A percentile compares a stretch with the other conserved stretches of the same genome.
These are phyloP conservation scores for Nipponacmea schrenckii DNA, from an alignment of 2,888 invertebrate genomes.

Conservation along the genomic window DNA sequence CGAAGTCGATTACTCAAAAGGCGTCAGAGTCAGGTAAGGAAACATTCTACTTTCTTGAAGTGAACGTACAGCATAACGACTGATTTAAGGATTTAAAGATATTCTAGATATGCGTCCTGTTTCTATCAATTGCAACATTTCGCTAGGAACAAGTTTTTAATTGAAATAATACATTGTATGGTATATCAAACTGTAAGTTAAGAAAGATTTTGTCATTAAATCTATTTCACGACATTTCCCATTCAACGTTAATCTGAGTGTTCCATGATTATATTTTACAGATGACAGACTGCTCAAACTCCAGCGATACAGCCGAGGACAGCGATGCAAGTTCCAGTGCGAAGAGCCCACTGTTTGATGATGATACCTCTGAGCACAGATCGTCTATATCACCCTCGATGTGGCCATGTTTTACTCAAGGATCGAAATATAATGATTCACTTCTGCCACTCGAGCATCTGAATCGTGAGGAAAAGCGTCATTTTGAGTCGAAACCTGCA, in stretches of 20 bases:
- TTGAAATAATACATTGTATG: too few relatives aligned
- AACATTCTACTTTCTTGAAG: not conserved
- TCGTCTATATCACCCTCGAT: not conserved
- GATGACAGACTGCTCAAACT: conserved; percentile 16
- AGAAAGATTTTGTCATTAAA: too few relatives aligned
- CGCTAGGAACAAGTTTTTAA: too few relatives aligned
- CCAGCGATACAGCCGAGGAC: conserved; percentile 20
- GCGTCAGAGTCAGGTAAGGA: conserved; percentile 24
- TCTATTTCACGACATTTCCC: too few relatives aligned
- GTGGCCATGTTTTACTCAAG: not conserved
- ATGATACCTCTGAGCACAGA: not conserved
- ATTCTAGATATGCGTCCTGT: too few relatives aligned
- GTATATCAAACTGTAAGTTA: too few relatives aligned
- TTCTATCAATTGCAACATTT: too few relatives aligned
- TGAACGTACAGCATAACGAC: too few relatives aligned
- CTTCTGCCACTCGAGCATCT: not conserved
- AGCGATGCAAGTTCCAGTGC: conserved; percentile 9
- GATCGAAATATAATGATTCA: not conserved
- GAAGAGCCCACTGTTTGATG: not conserved
- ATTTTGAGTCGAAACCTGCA: not conserved
- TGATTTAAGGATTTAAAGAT: too few relatives aligned
- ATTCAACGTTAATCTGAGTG: too few relatives aligned
- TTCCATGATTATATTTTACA: not conserved
- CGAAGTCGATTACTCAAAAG: conserved; percentile 9
- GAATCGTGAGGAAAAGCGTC: not conserved